A percentile compares a stretch with the other conserved stretches of the same genome.
Evolutionary conservation across 2,797 vertebrate genomes (phyloP).

Genomic region (Myiotriccus ornatus): DNA sequence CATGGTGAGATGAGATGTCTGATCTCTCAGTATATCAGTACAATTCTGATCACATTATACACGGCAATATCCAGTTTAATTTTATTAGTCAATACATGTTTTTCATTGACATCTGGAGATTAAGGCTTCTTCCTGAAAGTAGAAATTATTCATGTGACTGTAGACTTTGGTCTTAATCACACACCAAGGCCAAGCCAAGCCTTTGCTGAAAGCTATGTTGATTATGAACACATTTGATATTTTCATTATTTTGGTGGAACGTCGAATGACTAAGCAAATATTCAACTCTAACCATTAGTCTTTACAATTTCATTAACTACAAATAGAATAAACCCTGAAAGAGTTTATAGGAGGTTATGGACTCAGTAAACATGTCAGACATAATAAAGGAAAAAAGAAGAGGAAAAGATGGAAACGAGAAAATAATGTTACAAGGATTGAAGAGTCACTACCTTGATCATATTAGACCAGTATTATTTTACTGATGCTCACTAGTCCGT

Average conservation of each 20-base stretch:
- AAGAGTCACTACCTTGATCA: background rate
- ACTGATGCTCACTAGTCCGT: background rate
- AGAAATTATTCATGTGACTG: background rate
- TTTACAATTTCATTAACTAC: background rate
- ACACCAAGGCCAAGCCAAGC: background rate
- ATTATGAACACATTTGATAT: background rate
- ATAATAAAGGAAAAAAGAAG: background rate
- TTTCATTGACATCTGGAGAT: background rate
- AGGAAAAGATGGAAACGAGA: background rate
- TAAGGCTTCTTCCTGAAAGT: background rate
- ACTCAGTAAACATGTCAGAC: background rate
- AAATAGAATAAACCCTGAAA: background rate
- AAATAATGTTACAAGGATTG: background rate
- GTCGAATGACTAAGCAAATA: background rate
- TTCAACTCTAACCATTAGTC: background rate
- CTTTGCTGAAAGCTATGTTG: background rate
- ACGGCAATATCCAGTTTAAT: background rate
- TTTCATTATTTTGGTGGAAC: background rate
- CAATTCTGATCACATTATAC: background rate
- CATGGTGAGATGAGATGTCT: background rate
- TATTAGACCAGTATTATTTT: background rate
- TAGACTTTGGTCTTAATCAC: background rate
- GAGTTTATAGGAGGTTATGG: background rate
- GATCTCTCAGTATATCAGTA: background rate
- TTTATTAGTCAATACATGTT: background rate